Conservation (phyloP, 2,113 vertebrate genomes). For the Tachuris rubrigastra region DNA sequence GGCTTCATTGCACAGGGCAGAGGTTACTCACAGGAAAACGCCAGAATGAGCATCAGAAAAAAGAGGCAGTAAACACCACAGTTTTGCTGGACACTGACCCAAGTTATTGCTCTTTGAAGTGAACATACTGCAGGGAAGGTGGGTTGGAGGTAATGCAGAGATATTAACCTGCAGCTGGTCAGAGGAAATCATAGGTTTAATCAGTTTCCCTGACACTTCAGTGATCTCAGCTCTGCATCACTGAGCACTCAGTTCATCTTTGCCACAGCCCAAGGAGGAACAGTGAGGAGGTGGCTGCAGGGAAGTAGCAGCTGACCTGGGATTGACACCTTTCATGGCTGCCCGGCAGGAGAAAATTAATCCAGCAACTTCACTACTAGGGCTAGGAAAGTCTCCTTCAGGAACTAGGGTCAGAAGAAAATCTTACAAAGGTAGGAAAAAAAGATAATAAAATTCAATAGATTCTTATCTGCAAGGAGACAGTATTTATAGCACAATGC, state of each 20-base stretch:
- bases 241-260: background rate
- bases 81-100: background rate
- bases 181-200: background rate
- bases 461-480: slow-evolving; percentile 20
- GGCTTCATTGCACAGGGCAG: background rate
- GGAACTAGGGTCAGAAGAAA: background rate
- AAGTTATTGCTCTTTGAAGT: background rate
- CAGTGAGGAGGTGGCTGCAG: background rate
- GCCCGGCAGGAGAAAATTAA: background rate
- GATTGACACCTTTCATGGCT: background rate
- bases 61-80: background rate
- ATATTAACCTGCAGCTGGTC: background rate
- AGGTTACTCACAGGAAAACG: background rate
- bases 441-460: background rate
- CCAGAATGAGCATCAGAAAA: background rate
- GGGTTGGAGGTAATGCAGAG: background rate
- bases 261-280: background rate
- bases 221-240: background rate
- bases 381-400: background rate
- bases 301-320: background rate
- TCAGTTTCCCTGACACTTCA: slow-evolving; percentile 6
- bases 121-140: background rate
- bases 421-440: background rate
- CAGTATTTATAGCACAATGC: slow-evolving; percentile 33
- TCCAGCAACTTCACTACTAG: background rate